phyloP scores from a whole-genome alignment of 1,140 invertebrate species.

The Lanistes nyassanus region DNA sequence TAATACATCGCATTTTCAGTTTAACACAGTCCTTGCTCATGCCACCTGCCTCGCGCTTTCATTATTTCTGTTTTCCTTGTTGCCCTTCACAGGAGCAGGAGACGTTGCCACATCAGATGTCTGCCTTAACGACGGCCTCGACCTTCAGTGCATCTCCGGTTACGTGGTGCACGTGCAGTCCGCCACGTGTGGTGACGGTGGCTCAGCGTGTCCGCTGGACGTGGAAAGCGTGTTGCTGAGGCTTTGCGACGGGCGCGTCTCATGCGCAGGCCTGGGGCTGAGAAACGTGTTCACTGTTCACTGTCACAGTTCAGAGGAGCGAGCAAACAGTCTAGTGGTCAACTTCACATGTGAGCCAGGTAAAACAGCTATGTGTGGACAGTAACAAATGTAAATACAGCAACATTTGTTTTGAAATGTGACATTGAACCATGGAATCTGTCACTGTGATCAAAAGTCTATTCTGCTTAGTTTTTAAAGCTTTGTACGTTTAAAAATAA shows the following conservation, averaged over 20 bases:
- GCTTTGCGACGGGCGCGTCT: slow-evolving; percentile 23
- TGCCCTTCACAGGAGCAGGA: background rate
- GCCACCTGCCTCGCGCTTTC: no score
- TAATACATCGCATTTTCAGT: no score
- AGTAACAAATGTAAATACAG: no score
- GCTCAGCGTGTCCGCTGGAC: background rate
- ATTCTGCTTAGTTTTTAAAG: no score
- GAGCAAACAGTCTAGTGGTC: background rate
- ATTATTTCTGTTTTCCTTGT: background rate
- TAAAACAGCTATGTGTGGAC: slow-evolving; percentile 1
- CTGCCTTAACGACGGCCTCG: slow-evolving; percentile 6
- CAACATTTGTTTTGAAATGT: no score
- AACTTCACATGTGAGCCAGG: slow-evolving; percentile 9
- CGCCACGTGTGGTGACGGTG: background rate
- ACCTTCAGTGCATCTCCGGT: background rate
- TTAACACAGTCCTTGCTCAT: no score
- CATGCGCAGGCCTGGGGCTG: slow-evolving; percentile 18
- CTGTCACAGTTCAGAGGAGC: background rate
- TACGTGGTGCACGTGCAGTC: slow-evolving; percentile 10
- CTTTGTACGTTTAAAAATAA: no score
- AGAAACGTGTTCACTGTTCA: background rate
- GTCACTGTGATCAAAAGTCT: no score
- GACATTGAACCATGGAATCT: no score
- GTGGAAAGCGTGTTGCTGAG: slow-evolving; percentile 4
- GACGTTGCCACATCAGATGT: background rate